Evolutionary conservation across 2,797 vertebrate species (phyloP).

Genomic region (Bovichtus diacanthus): DNA sequence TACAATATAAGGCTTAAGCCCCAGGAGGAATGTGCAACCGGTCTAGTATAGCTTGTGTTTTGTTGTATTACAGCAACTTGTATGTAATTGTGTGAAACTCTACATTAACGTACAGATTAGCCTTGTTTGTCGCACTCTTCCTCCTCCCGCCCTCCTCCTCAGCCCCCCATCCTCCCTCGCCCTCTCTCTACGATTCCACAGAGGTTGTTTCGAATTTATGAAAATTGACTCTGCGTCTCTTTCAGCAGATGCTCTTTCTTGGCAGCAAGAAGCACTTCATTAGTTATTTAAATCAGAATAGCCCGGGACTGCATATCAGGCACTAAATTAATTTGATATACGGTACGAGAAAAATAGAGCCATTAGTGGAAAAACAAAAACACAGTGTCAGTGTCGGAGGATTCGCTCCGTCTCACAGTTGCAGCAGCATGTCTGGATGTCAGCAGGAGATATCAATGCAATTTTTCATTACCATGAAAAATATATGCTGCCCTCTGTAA

Average conservation of each 20-base stretch:
- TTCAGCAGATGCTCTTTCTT: conserved; percentile 80
- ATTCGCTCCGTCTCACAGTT: conserved; percentile 1
- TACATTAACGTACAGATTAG: conserved; percentile 49
- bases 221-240: conserved; percentile 78
- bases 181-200: conserved; percentile 50
- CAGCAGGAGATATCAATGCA: conserved; percentile 12
- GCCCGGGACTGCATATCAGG: conserved; percentile 66
- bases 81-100: conserved; percentile 27
- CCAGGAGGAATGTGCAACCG: not conserved
- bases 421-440: conserved; percentile 32
- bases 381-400: conserved; percentile 38
- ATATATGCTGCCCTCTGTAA: conserved; percentile 5
- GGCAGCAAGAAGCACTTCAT: conserved; percentile 77
- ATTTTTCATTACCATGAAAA: conserved; percentile 36
- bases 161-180: conserved; percentile 18
- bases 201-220: conserved; percentile 73
- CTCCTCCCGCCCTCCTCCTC: conserved; percentile 1
- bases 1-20: not conserved
- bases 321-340: conserved; percentile 76
- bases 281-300: conserved; percentile 82
- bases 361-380: conserved; percentile 70
- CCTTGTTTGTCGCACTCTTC: conserved; percentile 43
- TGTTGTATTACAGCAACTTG: not conserved
- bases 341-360: conserved; percentile 63
- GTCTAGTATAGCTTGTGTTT: not conserved